A percentile compares a stretch with the other conserved stretches of the same genome.
Conservation (phyloP, 2,797 vertebrate genomes). For the Sebastiscus tertius region DNA sequence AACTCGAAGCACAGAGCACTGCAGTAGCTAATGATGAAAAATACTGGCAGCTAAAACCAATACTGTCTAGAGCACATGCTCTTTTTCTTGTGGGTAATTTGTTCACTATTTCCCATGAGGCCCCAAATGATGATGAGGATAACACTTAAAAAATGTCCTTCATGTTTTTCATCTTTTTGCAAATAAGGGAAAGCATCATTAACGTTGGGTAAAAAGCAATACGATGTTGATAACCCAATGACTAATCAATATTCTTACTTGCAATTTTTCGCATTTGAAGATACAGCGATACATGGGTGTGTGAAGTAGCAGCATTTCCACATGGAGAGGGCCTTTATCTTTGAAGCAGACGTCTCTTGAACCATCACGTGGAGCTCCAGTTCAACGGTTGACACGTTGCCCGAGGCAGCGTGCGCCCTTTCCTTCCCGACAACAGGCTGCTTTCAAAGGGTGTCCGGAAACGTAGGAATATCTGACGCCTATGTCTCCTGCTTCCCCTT, state of each 20-base stretch:
- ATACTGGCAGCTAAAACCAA: neutral
- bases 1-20: neutral
- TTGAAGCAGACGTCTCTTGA: constrained; percentile 29
- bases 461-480: constrained; percentile 40
- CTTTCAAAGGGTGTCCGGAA: constrained; percentile 39
- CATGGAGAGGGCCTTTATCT: neutral
- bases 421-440: constrained; percentile 33
- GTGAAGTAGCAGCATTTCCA: neutral
- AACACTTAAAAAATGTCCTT: neutral
- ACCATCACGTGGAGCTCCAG: constrained; percentile 18
- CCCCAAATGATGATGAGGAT: neutral
- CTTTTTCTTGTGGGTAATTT: neutral
- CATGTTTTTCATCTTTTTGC: neutral
- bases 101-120: neutral
- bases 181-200: neutral
- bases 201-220: neutral
- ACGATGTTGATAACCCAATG: neutral
- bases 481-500: constrained; percentile 19
- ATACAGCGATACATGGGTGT: neutral
- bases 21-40: neutral
- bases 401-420: constrained; percentile 51
- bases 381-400: constrained; percentile 44
- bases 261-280: neutral
- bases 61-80: neutral
- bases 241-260: neutral